Percentiles rank a stretch among this genome's conserved stretches.
Conservation (phyloP, 2,797 vertebrate species). For the Kryptolebias ocellatus region DNA sequence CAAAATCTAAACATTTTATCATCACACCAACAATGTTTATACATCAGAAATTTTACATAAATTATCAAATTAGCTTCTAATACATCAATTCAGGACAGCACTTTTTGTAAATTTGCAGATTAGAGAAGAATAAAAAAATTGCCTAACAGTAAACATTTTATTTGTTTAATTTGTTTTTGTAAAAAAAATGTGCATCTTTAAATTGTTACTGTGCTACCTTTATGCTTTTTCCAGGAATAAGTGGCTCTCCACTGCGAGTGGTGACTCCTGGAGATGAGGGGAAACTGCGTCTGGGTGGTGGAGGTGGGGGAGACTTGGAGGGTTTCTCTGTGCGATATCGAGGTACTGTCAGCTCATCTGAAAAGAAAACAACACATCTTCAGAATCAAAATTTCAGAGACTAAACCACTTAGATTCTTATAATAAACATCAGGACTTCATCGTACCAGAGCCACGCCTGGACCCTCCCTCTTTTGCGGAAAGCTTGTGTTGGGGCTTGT, state of each 20-base stretch:
- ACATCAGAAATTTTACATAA: neutral
- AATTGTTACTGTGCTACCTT: constrained; percentile 79
- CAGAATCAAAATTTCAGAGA: neutral
- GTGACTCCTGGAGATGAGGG: constrained; percentile 93
- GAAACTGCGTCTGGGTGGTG: constrained; percentile 94
- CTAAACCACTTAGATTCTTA: neutral
- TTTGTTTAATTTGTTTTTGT: too few species aligned
- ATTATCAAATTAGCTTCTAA: neutral
- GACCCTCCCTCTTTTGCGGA: constrained; percentile 88
- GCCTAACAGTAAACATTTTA: too few species aligned
- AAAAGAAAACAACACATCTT: neutral
- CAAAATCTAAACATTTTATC: neutral
- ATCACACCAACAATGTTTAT: neutral
- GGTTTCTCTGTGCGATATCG: constrained; percentile 97
- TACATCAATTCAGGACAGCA: neutral
- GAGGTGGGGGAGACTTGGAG: constrained; percentile 94
- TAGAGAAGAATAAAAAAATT: neutral
- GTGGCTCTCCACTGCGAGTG: constrained; percentile 91
- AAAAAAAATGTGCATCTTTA: too few species aligned
- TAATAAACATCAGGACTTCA: neutral
- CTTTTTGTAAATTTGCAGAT: neutral
- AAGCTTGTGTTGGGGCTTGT: constrained; percentile 89
- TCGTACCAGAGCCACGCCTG: constrained; percentile 89
- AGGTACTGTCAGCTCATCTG: constrained; percentile 93
- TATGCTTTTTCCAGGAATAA: constrained; percentile 92